Conservation (phyloP, 2,113 vertebrate genomes). For the Bambusicola thoracicus region DNA sequence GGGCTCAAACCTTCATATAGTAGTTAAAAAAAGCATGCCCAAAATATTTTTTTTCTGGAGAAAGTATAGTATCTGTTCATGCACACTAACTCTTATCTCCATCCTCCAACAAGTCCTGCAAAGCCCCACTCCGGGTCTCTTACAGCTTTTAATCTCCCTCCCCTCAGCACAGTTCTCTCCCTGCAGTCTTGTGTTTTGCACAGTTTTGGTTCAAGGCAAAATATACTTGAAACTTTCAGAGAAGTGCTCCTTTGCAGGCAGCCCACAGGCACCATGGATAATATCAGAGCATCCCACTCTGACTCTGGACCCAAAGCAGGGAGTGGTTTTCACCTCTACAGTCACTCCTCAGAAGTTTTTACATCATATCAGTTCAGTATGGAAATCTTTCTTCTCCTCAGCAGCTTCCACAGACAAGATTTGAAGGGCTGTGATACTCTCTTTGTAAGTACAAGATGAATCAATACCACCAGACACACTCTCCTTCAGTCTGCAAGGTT, state of each 20-base stretch:
- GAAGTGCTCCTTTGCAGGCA: background rate
- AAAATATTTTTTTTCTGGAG: background rate
- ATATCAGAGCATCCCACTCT: background rate
- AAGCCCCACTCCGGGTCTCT: background rate
- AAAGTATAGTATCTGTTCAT: rapidly evolving
- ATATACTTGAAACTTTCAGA: background rate
- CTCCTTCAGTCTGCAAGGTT: background rate
- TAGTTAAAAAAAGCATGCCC: background rate
- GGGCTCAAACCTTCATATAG: background rate
- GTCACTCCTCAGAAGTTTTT: background rate
- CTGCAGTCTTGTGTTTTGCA: background rate
- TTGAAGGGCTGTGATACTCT: background rate
- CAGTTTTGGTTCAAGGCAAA: background rate
- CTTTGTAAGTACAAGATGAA: background rate
- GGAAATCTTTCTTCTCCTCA: background rate
- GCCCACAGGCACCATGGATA: background rate
- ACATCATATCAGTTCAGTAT: background rate
- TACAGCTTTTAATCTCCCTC: background rate
- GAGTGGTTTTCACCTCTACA: background rate
- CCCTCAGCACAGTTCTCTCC: background rate
- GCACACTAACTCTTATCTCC: background rate
- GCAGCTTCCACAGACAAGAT: background rate
- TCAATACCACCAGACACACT: background rate
- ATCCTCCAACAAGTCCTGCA: background rate
- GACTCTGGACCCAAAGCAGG: background rate